Percentiles rank a stretch among this genome's conserved stretches.
Evolutionary conservation across 2,888 invertebrate species (phyloP).

Genomic region (Tetrapedia diversipes): DNA sequence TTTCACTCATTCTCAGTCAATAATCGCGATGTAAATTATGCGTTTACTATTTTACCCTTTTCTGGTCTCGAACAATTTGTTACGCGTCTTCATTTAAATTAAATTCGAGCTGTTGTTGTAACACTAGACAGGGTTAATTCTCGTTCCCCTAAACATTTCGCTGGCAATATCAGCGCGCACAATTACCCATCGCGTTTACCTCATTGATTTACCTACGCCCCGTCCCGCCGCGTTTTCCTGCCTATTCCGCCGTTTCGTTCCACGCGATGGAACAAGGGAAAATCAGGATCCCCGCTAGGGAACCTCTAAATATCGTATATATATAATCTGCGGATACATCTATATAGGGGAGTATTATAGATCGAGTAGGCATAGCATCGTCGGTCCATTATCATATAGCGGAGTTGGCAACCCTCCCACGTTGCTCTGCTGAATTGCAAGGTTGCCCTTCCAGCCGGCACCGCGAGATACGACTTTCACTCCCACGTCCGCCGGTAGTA

Average conservation of each 20-base stretch:
- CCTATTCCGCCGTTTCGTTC: slow-evolving; percentile 27
- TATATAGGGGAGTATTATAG: slow-evolving; percentile 34
- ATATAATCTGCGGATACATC: slow-evolving; percentile 31
- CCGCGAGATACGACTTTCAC: slow-evolving; percentile 74
- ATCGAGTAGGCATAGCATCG: slow-evolving; percentile 67
- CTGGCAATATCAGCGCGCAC: slow-evolving; percentile 9
- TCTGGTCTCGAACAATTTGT: no score
- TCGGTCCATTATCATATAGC: slow-evolving; percentile 72
- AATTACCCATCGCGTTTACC: slow-evolving; percentile 32
- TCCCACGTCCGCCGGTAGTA: slow-evolving; percentile 70
- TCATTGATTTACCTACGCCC: slow-evolving; percentile 20
- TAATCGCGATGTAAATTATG: no score
- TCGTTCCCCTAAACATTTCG: slow-evolving; percentile 19
- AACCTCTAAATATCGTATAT: slow-evolving; percentile 27
- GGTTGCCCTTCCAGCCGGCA: slow-evolving; percentile 67
- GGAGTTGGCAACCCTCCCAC: slow-evolving; percentile 74
- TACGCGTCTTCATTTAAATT: no score
- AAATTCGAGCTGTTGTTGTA: no score
- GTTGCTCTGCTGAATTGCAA: slow-evolving; percentile 72
- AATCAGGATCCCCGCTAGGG: slow-evolving; percentile 17
- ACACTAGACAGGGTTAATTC: slow-evolving; percentile 32
- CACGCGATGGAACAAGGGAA: slow-evolving; percentile 19
- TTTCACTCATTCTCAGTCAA: no score
- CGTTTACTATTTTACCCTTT: no score
- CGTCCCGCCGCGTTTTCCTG: slow-evolving; percentile 3